Evolutionary conservation across 2,797 vertebrate genomes (phyloP), one percentile per base, ranked within the genome.

Genomic region (Crocidura indochinensis): DNA sequence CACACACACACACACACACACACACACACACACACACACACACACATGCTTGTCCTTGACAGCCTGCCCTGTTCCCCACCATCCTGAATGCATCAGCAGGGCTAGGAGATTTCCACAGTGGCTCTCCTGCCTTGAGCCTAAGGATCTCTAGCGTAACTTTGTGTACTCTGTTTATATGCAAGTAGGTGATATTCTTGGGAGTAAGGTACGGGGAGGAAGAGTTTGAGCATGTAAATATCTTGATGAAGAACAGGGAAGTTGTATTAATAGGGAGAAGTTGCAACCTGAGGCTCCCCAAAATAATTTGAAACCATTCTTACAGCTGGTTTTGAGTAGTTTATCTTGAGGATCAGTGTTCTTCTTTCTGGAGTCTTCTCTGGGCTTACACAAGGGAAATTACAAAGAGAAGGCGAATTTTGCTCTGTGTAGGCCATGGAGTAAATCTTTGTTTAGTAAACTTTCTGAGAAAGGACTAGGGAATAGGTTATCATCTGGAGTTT

Each of bases 371-470:
- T 79, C 29, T 22, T 56, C n/a, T 77, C 31, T 77, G 75, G 47
- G 60, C 71, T 90, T 73, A 4, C 27, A 9, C 72, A 4, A 29
- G 46, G 68, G 93, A 91, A 85, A 84, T 47, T 38, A 53, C 77
- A 73, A 84, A 47, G 67, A 74, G 11, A 79, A 80, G 65, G 68
- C 62, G 93, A 62, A 67, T 38, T 10, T 82, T 5, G 1, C 7
- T 67, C 27, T 84, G 24, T 84, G 38, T 64, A 90, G 46, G 10
- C 84, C 15, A 5, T 27, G 20, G 46, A 90, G 29, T 84, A 76
- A 84, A 80, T 78, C 47, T 82, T 83, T 85, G 53, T 62, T 87
- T 78, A n/a, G 82, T 72, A 88, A 87, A 80, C 27, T 91, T 91
- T 77, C 68, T 64, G 76, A 75, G 64, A 74, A 77, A 79, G 69